Conservation (phyloP, 2,113 vertebrate genomes). For the Odocoileus virginianus region DNA sequence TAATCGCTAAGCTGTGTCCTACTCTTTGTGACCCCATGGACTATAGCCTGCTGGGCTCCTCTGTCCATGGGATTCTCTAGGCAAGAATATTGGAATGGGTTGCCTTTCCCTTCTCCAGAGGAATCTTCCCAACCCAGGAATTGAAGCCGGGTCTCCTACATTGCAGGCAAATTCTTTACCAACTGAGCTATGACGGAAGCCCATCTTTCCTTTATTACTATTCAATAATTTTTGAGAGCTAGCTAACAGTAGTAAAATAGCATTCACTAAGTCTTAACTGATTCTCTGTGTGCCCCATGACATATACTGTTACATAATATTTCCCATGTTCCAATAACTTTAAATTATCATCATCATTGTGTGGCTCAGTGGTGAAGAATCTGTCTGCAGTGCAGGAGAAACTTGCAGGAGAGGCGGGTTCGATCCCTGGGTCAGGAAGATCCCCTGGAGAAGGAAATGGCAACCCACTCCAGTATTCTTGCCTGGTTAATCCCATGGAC, state of each 20-base stretch:
- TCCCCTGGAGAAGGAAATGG: not conserved
- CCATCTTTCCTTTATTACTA: not conserved
- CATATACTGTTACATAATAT: not conserved
- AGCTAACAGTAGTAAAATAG: not conserved
- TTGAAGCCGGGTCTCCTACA: too few relatives aligned
- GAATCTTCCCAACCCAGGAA: too few relatives aligned
- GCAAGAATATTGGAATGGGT: too few relatives aligned
- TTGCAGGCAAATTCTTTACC: too few relatives aligned
- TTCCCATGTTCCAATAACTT: not conserved
- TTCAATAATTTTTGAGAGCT: not conserved
- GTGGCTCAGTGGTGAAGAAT: not conserved
- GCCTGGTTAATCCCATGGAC: not conserved
- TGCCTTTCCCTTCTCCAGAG: too few relatives aligned
- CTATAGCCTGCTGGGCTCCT: too few relatives aligned
- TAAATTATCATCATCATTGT: not conserved
- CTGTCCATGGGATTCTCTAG: too few relatives aligned
- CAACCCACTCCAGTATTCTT: not conserved
- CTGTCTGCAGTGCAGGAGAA: not conserved
- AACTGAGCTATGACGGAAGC: too few relatives aligned
- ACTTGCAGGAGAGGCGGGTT: not conserved
- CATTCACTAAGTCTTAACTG: not conserved
- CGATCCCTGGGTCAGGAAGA: not conserved
- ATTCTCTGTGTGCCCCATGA: not conserved
- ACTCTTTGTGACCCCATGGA: too few relatives aligned
- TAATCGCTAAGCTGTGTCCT: too few relatives aligned